Evolutionary conservation across 2,113 vertebrate genomes (phyloP), one percentile per base, ranked within the genome.

Genomic region (Sinocyclocheilus rhinocerous): DNA sequence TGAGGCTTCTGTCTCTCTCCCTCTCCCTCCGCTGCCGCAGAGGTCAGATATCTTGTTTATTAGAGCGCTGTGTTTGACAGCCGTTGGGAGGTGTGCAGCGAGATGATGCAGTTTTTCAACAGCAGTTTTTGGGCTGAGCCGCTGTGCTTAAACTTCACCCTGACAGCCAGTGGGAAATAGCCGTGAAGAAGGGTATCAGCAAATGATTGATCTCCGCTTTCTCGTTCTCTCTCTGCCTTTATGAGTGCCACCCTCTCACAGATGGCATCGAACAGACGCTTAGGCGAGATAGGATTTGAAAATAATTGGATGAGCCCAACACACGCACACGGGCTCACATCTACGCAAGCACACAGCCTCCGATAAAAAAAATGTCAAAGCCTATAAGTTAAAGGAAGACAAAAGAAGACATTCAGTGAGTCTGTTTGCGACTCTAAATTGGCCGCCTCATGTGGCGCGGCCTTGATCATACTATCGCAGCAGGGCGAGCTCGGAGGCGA

Each of bases 221-320:
- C 24, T 76, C 4, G 2, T 26, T 52, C 24, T 73, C 81, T 89
- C 36, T 75, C 55, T 69, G 75, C 67, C 90, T 90, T 92, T 89
- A 88, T 89, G 85, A 90, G 87, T 92, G 84, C 90, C 88, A 86
- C 89, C 85, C 86, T 93, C 89, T 86, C 89, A 85, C 93, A 94
- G 94, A 93, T 94, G 92, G 92, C 86, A 87, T 85, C 82, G 90
- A 92, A 89, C 94, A 95, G 92, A 93, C 89, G 91, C 90, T 93
- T 91, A 85, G 90, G 85, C 91, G 85, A 89, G 91, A 94, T 89
- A 91, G 85, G 84, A 89, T 92, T 91, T 69, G 48, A 91, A 92
- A 93, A 93, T 93, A 94, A 94, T 94, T 94, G 91, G 90, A 94
- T 90, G 90, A 93, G 90, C 89, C 67, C 70, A 72, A 29, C 59